Conservation (phyloP, 2,797 vertebrate species). For the Chaetophractus vellerosus region DNA sequence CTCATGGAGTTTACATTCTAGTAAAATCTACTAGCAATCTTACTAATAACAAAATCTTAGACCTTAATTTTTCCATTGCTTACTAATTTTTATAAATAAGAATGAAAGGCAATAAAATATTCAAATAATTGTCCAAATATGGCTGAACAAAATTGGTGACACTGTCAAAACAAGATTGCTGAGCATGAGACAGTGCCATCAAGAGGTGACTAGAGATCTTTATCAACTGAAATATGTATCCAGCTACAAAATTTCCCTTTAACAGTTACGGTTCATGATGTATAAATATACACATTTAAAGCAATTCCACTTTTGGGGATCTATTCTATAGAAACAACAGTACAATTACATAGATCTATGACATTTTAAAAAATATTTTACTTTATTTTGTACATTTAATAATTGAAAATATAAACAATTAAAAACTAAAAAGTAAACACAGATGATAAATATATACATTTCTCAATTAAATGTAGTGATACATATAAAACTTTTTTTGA, state of each 20-base stretch:
- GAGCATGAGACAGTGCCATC: background rate
- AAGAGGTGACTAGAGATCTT: background rate
- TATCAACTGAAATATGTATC: background rate
- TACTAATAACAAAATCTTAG: background rate
- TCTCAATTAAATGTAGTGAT: no score
- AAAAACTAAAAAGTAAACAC: no score
- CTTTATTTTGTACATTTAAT: no score
- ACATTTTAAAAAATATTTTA: no score
- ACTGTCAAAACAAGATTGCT: constrained; percentile 11
- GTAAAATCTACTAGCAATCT: constrained; percentile 16
- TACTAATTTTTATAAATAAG: constrained; percentile 26
- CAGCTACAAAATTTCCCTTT: background rate
- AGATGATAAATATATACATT: no score
- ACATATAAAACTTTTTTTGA: no score
- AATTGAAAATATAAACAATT: no score
- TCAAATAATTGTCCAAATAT: constrained; percentile 2
- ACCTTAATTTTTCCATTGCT: background rate
- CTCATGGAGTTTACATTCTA: background rate
- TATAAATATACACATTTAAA: background rate
- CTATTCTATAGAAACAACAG: background rate
- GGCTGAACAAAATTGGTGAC: background rate
- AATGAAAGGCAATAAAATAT: constrained; percentile 11
- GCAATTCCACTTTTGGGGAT: background rate
- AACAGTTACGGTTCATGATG: background rate
- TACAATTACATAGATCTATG: background rate